Conservation (phyloP, 2,888 invertebrate genomes). For the Aleiodes testaceus region DNA sequence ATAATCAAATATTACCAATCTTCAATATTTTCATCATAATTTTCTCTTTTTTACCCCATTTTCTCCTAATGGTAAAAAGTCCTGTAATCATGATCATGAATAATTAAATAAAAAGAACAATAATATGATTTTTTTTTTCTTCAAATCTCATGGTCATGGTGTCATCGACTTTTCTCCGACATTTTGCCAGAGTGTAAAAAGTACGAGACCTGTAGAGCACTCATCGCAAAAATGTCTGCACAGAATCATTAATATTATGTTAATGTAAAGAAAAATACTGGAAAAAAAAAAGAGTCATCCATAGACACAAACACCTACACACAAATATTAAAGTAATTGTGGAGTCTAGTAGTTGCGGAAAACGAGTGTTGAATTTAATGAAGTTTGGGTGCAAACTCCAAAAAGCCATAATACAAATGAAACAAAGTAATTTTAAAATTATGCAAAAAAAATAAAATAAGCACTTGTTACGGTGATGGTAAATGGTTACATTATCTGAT, state of each 20-base stretch:
- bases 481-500: slow-evolving; percentile 58
- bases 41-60: too few species aligned
- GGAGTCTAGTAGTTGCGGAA: background rate
- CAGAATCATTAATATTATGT: too few species aligned
- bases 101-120: too few species aligned
- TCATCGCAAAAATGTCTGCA: too few species aligned
- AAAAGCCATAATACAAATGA: background rate
- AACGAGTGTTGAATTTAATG: too few species aligned
- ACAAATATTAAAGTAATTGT: background rate
- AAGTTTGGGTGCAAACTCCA: background rate
- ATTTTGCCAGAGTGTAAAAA: slow-evolving; percentile 2
- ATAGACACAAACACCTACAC: too few species aligned
- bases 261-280: background rate
- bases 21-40: too few species aligned
- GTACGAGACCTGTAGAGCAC: too few species aligned
- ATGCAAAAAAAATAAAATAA: slow-evolving; percentile 13
- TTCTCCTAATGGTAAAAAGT: slow-evolving; percentile 11
- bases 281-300: background rate
- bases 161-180: slow-evolving; percentile 4
- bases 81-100: slow-evolving; percentile 16
- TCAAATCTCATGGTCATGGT: background rate
- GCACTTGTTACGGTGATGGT: slow-evolving; percentile 53
- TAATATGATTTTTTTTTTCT: too few species aligned
- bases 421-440: background rate
- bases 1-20: too few species aligned